Evolutionary conservation across 1,140 invertebrate genomes (phyloP).

Genomic region (Drosophila jambulina): DNA sequence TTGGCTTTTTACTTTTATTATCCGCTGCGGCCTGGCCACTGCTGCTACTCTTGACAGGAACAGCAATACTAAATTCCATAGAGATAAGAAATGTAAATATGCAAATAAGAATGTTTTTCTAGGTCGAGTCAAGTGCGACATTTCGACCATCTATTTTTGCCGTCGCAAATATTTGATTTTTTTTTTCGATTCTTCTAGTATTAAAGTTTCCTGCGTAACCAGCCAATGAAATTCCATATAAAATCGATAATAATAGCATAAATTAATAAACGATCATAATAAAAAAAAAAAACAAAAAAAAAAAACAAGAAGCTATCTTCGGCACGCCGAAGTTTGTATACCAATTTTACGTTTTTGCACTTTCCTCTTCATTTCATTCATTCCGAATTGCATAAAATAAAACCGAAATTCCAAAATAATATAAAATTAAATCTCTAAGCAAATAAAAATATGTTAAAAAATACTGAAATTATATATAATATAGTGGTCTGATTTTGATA

Average conservation of each 20-base stretch:
- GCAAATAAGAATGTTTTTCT: constrained; percentile 70
- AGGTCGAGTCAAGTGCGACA: constrained; percentile 56
- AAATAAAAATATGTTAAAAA: too few relatives aligned
- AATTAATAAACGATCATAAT: constrained; percentile 57
- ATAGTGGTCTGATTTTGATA: too few relatives aligned
- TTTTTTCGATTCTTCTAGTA: neutral
- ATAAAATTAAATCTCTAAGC: too few relatives aligned
- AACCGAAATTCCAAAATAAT: too few relatives aligned
- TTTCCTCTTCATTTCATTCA: too few relatives aligned
- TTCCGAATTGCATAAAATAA: too few relatives aligned
- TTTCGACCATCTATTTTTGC: constrained; percentile 44
- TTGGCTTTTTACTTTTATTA: constrained; percentile 25
- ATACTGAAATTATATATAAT: too few relatives aligned
- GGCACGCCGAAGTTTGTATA: too few relatives aligned
- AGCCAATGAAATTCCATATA: constrained; percentile 37
- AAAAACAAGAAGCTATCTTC: too few relatives aligned
- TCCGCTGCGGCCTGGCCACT: constrained; percentile 1
- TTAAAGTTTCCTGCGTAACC: neutral
- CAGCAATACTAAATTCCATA: constrained; percentile 37
- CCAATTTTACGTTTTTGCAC: too few relatives aligned
- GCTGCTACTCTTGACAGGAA: constrained; percentile 6
- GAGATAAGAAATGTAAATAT: constrained; percentile 67
- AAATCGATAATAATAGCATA: constrained; percentile 46
- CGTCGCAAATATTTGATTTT: constrained; percentile 11
- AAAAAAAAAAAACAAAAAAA: too few relatives aligned